A percentile compares a stretch with the other conserved stretches of the same genome.
These are phyloP conservation scores for Hipposideros armiger DNA, from an alignment of 2,113 vertebrate species.

Conservation along the genomic window DNA sequence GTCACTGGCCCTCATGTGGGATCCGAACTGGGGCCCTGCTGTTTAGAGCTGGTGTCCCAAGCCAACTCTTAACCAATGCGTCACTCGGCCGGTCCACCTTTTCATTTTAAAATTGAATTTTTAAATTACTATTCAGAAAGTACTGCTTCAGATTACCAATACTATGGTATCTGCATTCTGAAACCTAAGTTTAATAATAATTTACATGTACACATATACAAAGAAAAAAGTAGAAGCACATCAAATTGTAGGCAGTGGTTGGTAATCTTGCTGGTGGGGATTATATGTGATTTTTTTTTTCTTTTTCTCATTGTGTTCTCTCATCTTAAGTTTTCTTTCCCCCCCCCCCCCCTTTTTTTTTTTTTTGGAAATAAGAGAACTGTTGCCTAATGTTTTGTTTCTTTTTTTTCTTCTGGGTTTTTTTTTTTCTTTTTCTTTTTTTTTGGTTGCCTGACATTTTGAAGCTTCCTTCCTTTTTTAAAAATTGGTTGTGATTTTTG, in stretches of 20 bases:
- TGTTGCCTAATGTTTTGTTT: constrained; percentile 3
- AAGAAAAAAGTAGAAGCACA: too few relatives aligned
- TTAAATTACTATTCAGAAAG: constrained; percentile 54
- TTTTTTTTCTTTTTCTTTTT: too few relatives aligned
- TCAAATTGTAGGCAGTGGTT: neutral
- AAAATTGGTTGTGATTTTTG: constrained; percentile 7
- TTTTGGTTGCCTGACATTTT: constrained; percentile 30
- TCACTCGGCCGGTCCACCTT: neutral
- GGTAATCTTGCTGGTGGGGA: neutral
- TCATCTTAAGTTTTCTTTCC: neutral
- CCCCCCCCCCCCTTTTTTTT: neutral
- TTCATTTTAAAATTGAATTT: constrained; percentile 64
- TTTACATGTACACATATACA: neutral
- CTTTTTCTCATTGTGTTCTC: neutral
- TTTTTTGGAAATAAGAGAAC: neutral
- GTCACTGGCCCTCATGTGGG: too few relatives aligned
- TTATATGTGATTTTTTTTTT: neutral
- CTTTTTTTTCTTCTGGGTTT: too few relatives aligned
- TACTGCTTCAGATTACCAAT: constrained; percentile 38
- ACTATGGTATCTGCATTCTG: neutral
- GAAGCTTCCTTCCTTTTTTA: neutral
- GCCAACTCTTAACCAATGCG: too few relatives aligned
- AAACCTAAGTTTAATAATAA: constrained; percentile 4
- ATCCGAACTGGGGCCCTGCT: too few relatives aligned
- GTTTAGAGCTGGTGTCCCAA: too few relatives aligned